phyloP scores from a whole-genome alignment of 2,888 invertebrate species.

The Panorpa germanica region DNA sequence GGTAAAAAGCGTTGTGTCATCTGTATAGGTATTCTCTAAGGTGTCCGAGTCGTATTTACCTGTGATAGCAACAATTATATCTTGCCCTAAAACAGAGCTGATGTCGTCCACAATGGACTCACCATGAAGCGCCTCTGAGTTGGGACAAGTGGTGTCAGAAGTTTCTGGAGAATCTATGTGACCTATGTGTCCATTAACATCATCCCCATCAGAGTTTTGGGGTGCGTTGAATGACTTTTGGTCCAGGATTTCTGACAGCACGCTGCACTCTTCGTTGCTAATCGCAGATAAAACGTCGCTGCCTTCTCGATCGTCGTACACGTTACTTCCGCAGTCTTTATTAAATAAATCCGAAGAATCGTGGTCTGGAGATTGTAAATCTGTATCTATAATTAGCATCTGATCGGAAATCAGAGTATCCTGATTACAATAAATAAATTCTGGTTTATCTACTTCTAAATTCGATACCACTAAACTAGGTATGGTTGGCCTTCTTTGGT shows the following conservation, averaged over 20 bases:
- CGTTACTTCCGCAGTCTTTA: constrained; percentile 12
- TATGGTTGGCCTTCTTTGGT: constrained; percentile 29
- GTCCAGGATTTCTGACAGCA: constrained; percentile 46
- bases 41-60: constrained; percentile 35
- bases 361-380: constrained; percentile 31
- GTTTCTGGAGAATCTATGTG: constrained; percentile 73
- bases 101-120: constrained; percentile 65
- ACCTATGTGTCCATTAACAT: constrained; percentile 36
- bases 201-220: constrained; percentile 26
- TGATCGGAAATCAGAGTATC: constrained; percentile 36
- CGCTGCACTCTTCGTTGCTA: constrained; percentile 53
- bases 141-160: constrained; percentile 47
- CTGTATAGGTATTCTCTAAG: constrained; percentile 48
- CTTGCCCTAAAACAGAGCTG: constrained; percentile 53
- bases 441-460: constrained; percentile 25
- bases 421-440: constrained; percentile 28
- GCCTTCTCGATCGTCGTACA: constrained; percentile 16
- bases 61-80: constrained; percentile 44
- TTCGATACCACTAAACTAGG: constrained; percentile 30
- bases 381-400: constrained; percentile 45
- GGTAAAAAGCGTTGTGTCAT: constrained; percentile 47
- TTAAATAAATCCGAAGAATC: constrained; percentile 15
- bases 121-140: constrained; percentile 55
- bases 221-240: constrained; percentile 25
- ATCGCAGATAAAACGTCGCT: constrained; percentile 38